Evolutionary conservation across 64 coral and sea anemone genomes (phyloP), one percentile per base, ranked within the genome.

Genomic region (Montipora foliosa): DNA sequence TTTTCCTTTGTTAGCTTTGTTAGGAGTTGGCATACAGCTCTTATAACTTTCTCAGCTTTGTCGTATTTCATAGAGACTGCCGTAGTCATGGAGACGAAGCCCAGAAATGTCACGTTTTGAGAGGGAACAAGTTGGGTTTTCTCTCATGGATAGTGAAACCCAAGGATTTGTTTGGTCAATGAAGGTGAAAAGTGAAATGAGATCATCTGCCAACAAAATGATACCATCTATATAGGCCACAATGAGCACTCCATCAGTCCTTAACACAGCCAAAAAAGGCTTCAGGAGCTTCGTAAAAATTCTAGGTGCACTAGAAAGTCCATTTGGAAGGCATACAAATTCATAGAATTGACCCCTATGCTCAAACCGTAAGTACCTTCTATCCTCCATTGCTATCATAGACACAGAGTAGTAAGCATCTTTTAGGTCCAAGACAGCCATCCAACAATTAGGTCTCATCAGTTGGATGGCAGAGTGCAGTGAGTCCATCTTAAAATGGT

Each of bases 401-500:
- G 25, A 25, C 25, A 25, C 25, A 25, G 25, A 25, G 25, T 25
- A 25, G 25, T 25, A 25, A 25, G 25, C 25, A 25, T 25, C 1
- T 25, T 25, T 25, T 25, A 25, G 25, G 25, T 25, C 25, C 25
- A 25, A 25, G 25, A 25, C 25, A 25, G 25, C 1, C 25, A 25
- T 25, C 25, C 25, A 25, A 19, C 81, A 91, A 51, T 89, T 81
- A 79, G 90, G 80, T 49, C 85, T 79, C 48, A 95, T 20, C 4
- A 87, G 62, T 47, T 88, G 80, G 15, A 73, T 51, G 47, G 88
- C 81, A 12, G 57, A 19, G 12, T 58, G 82, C 51, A 91, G 62
- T 74, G 74, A 91, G 45, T 91, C 89, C 89, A 95, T 91, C 87
- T 94, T 91, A 44, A 95, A 91, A 37, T 95, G 94, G 22, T 72